Conservation (phyloP, 1,140 invertebrate genomes). For the Drosophila yakuba region DNA sequence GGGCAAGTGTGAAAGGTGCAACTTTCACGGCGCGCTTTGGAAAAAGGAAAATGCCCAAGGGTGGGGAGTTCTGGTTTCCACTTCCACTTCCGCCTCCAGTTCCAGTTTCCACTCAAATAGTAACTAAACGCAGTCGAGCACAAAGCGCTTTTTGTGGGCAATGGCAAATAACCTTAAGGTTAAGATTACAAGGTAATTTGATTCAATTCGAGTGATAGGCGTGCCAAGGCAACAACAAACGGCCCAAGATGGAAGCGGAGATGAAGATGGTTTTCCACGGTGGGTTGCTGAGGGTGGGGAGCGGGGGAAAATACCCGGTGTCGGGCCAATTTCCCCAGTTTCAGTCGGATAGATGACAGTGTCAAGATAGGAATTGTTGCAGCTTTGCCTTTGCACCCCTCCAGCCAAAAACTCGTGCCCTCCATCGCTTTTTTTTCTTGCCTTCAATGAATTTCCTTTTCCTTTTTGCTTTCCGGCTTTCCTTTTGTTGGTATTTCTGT, state of each 20-base stretch:
- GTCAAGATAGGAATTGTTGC: conserved; percentile 77
- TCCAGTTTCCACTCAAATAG: conserved; percentile 57
- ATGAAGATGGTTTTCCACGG: conserved; percentile 36
- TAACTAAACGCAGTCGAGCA: conserved; percentile 78
- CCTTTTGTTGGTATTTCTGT: conserved; percentile 18
- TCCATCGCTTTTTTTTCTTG: conserved; percentile 4
- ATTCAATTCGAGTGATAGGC: conserved; percentile 84
- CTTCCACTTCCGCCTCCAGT: conserved; percentile 1
- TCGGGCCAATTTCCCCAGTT: conserved; percentile 71
- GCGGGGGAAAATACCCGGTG: conserved; percentile 39
- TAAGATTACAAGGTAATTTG: conserved; percentile 85
- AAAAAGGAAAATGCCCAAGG: not conserved
- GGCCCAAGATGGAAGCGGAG: conserved; percentile 42
- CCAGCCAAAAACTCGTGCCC: conserved; percentile 39
- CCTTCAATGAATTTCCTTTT: conserved; percentile 1
- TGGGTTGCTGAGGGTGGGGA: too few relatives aligned
- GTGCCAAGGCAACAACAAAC: conserved; percentile 71
- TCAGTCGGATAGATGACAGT: conserved; percentile 67
- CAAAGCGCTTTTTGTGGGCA: conserved; percentile 78
- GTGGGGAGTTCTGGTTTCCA: not conserved
- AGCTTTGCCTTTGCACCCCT: conserved; percentile 55
- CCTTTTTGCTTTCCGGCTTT: conserved; percentile 28
- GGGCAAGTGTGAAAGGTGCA: conserved; percentile 77
- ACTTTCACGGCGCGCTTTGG: conserved; percentile 6
- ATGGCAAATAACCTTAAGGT: conserved; percentile 84